Conservation (phyloP, 2,113 vertebrate species). For the Siphamia tubifer region DNA sequence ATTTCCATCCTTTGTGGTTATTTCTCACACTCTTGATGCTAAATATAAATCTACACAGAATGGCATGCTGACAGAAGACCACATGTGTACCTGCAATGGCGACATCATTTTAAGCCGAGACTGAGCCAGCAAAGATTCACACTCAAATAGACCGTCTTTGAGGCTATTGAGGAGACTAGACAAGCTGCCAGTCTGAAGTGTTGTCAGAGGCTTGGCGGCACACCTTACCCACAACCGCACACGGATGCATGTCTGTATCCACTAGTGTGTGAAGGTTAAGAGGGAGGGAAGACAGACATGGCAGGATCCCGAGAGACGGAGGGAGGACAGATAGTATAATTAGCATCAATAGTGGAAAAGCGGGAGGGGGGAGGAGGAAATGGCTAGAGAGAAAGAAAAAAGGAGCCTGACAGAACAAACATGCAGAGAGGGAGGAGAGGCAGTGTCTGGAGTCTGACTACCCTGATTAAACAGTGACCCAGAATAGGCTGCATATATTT, state of each 20-base stretch:
- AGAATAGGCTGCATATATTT: slow-evolving; percentile 26
- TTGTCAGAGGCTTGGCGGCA: slow-evolving; percentile 37
- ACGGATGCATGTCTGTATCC: slow-evolving; percentile 11
- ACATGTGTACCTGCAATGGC: slow-evolving; percentile 16
- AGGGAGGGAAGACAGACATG: slow-evolving; percentile 37
- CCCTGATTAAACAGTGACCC: slow-evolving; percentile 59
- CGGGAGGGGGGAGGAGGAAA: background rate
- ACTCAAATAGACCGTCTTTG: slow-evolving; percentile 10
- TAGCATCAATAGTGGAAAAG: slow-evolving; percentile 62
- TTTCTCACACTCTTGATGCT: background rate
- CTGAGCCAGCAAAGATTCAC: background rate
- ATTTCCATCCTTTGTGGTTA: slow-evolving; percentile 6
- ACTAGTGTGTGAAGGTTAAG: slow-evolving; percentile 64
- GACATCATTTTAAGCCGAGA: background rate
- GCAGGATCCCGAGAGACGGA: slow-evolving; percentile 56
- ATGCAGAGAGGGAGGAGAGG: slow-evolving; percentile 46
- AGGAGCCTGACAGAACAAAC: slow-evolving; percentile 43
- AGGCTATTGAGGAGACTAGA: slow-evolving; percentile 35
- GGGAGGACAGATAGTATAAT: slow-evolving; percentile 70
- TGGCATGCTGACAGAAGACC: background rate
- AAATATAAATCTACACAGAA: background rate
- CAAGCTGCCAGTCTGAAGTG: slow-evolving; percentile 48
- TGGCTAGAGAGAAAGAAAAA: background rate
- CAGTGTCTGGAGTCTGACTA: slow-evolving; percentile 62
- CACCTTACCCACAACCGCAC: slow-evolving; percentile 39